Base-by-base conservation (phyloP, 2,888 invertebrate species). In the Stictocephala bisonia region DNA sequence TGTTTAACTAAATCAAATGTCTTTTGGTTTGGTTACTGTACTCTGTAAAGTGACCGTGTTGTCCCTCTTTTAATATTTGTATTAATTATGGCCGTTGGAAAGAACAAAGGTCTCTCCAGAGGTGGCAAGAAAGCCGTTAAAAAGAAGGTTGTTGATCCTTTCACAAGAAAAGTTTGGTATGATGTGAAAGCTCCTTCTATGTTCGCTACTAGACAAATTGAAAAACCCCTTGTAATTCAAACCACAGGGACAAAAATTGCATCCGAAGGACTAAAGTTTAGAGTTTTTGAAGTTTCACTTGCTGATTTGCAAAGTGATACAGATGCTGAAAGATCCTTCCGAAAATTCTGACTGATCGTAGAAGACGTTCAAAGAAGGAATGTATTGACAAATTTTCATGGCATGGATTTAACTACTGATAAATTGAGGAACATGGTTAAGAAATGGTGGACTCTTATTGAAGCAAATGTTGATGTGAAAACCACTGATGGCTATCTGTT, bases 161-260 rank as follows among this genome's bases (percentile, higher is more conserved):
- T 99, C 89, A 96, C 98, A 79, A 93, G 99, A 79, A 99, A 99
- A 86, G 99, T 99, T 86, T 99, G 99, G 99, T 99, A 99, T 84
- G 98, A 99, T 93, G 95, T 99, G 77, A 98, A 98, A 85, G 98
- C 98, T 74, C 99, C 99, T 79, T 94, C 95, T 74, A 97, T 98
- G 95, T 99, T 99, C 87, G 91, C 93, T 82, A 96, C 93, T 82
- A 92, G 99, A 78, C 95, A 96, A 86, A 94, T 99, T 83, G 99
- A 99, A 79, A 99, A 99, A 87, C 99, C 99, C 71, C 89, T 99
- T 83, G 99, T 99, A 80, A 99, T 99, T 86, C 91, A 98, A 84
- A 99, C 99, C 71, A 97, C 97, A 86, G 95, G 95, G 86, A 90
- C 85, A 71, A 85, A 91, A 86, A 98, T 99, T 82, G 98, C 99